These are phyloP conservation scores for Triplophysa tibetana DNA, from an alignment of 2,113 vertebrate species.

Conservation along the genomic window DNA sequence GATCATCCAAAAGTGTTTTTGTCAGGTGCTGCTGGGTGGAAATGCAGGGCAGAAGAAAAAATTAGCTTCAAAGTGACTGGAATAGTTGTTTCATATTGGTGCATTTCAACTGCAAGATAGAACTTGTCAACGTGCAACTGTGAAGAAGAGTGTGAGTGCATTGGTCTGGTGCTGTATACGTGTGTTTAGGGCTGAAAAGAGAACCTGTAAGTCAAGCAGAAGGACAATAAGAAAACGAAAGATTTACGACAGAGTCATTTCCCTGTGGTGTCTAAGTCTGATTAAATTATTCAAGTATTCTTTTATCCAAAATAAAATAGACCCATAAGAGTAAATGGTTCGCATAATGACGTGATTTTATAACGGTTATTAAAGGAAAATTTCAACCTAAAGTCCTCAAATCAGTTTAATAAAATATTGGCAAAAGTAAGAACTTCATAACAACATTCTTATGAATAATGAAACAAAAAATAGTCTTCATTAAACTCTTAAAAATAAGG, in stretches of 20 bases:
- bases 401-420: too few species aligned
- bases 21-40: conserved; percentile 3
- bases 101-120: background rate
- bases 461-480: too few species aligned
- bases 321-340: too few species aligned
- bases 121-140: conserved; percentile 27
- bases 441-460: too few species aligned
- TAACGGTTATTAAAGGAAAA: too few species aligned
- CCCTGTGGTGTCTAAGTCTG: background rate
- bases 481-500: too few species aligned
- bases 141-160: conserved; percentile 12
- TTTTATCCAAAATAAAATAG: background rate
- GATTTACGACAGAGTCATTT: background rate
- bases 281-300: background rate
- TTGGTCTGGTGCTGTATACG: conserved; percentile 9
- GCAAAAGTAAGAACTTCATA: too few species aligned
- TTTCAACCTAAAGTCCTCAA: too few species aligned
- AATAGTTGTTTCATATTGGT: conserved; percentile 28
- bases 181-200: background rate
- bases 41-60: conserved; percentile 20
- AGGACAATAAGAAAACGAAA: conserved; percentile 15
- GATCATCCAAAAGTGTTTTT: conserved; percentile 17
- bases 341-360: too few species aligned
- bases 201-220: conserved; percentile 25
- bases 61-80: conserved; percentile 13